phyloP scores from a whole-genome alignment of 2,888 invertebrate species.

The Trissolcus japonicus region DNA sequence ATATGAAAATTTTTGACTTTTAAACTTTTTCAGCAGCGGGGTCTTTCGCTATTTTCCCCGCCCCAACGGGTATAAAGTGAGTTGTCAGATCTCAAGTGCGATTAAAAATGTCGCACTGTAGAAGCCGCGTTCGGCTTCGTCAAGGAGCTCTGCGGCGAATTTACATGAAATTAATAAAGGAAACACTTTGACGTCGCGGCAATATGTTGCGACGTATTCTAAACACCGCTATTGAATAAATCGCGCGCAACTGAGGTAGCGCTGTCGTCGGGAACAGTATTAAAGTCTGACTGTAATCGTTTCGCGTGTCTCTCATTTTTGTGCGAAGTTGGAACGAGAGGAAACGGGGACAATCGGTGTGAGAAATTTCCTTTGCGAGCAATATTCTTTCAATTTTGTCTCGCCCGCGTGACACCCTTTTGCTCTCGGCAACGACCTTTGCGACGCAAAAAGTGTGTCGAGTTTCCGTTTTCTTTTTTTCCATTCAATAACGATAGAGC shows the following conservation, averaged over 20 bases:
- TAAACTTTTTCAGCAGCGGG: too few relatives aligned
- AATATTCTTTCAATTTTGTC: slow-evolving; percentile 46
- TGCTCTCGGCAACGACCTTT: slow-evolving; percentile 28
- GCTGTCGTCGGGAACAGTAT: slow-evolving; percentile 9
- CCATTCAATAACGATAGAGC: slow-evolving; percentile 41
- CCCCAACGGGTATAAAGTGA: neutral
- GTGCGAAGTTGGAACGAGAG: slow-evolving; percentile 21
- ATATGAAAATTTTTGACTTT: too few relatives aligned
- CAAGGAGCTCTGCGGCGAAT: slow-evolving; percentile 6
- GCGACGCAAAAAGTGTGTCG: slow-evolving; percentile 30
- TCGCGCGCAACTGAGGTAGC: slow-evolving; percentile 14
- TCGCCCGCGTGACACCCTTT: slow-evolving; percentile 30
- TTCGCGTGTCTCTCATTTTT: slow-evolving; percentile 24
- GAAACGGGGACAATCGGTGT: slow-evolving; percentile 34
- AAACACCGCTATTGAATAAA: slow-evolving; percentile 36
- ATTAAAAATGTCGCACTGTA: too few relatives aligned
- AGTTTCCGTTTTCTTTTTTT: neutral
- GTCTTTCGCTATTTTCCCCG: too few relatives aligned
- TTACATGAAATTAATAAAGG: slow-evolving; percentile 44
- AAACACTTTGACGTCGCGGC: slow-evolving; percentile 7
- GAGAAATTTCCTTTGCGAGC: slow-evolving; percentile 33
- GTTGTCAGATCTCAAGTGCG: too few relatives aligned
- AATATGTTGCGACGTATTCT: slow-evolving; percentile 25
- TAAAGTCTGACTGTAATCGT: slow-evolving; percentile 41
- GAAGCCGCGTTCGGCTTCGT: neutral